Evolutionary conservation across 2,797 vertebrate species (phyloP).

Genomic region (Sylvia borin): DNA sequence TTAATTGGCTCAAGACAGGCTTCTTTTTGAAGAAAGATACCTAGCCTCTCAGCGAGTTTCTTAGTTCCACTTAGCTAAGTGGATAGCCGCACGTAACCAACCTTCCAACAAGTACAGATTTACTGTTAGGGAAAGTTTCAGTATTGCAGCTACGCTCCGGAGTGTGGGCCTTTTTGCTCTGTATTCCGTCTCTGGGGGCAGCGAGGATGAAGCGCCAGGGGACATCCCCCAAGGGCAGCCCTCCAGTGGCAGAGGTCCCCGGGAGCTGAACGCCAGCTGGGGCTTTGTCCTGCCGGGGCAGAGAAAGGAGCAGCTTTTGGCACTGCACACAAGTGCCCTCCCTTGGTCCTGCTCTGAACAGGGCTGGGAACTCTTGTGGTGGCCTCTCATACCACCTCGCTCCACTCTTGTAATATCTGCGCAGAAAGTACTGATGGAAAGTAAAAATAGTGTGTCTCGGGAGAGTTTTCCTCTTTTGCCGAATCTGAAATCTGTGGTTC

Average conservation of each 20-base stretch:
- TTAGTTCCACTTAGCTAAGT: not conserved
- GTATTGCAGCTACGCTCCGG: not conserved
- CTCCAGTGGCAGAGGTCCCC: constrained; percentile 25
- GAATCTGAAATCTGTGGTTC: not conserved
- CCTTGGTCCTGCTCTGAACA: not conserved
- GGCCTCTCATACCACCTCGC: not conserved
- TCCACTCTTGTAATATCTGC: not conserved
- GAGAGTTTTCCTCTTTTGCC: not conserved
- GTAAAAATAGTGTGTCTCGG: not conserved
- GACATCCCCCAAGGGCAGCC: not conserved
- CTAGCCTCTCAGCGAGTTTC: not conserved
- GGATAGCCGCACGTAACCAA: not conserved
- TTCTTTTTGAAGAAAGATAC: not conserved
- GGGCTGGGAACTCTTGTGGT: not conserved
- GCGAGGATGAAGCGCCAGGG: too few relatives aligned
- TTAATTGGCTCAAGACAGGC: not conserved
- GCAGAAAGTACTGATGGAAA: not conserved
- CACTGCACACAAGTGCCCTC: not conserved
- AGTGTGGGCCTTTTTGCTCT: not conserved
- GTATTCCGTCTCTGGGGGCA: not conserved
- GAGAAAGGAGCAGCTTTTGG: not conserved
- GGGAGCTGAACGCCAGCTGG: not conserved
- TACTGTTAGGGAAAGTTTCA: not conserved
- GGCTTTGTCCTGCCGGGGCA: not conserved
- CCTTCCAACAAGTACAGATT: not conserved